Base-by-base conservation (phyloP, 2,888 invertebrate genomes). In the Nemotelus pantherinus region DNA sequence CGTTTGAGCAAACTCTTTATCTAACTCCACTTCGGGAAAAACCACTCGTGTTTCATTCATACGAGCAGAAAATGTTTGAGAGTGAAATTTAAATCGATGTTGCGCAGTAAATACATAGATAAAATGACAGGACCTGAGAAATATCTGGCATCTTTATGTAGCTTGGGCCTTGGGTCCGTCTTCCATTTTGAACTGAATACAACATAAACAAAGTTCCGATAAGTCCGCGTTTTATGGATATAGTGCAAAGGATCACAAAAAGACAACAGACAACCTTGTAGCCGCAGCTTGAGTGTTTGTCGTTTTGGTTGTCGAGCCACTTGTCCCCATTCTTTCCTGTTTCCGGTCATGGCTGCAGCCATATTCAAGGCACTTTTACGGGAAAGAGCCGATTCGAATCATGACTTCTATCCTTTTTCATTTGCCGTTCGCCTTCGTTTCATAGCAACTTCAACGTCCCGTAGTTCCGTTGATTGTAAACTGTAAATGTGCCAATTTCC, bases 401-500 rank as follows among this genome's bases (percentile, higher is more conserved):
- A 25, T 25, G 25, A 25, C 25, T 25, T 25, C 25, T 25, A 25
- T 25, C 25, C 25, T 25, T 25, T 25, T 25, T 25, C 25, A 25
- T 50, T 9, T 50, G 6, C 6, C 50, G 9, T 50, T 9, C 50
- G 50, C 5, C 43, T 63, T 41, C 65, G 43, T 9, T 65, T 65
- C 25, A 6, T 10, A 7, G n/a, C 65, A 65, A 45, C 41, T 4
- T 44, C 53, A 43, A 53, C 3, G 71, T 39, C 57, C 71, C 71
- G 53, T 57, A 71, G 43, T 71, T 71, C 71, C 71, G 74, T 63
- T 74, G 74, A 74, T 74, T 74, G 74, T 74, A 74, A 74, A 47
- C 63, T 74, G 74, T 74, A 74, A 74, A 74, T 74, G 74, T 74
- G 74, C 74, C 74, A 74, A 74, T 74, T 74, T 74, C 48, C 63